Evolutionary conservation across 2,113 vertebrate species (phyloP), one percentile per base, ranked within the genome.

Genomic region (Alaudala cheleensis): DNA sequence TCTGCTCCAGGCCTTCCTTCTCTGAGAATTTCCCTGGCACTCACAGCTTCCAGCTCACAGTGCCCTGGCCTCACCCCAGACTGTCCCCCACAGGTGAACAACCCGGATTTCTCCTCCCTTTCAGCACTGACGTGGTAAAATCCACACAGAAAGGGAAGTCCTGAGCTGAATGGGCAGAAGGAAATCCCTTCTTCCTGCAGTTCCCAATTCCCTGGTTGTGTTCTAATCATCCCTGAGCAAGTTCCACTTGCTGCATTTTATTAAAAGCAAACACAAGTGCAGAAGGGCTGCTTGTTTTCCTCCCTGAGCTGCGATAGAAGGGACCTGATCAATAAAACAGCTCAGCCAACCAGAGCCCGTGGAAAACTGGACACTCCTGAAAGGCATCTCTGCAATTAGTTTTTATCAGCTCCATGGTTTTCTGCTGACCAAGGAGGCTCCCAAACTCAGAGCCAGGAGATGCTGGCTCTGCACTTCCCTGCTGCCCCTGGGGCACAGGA

Each of bases 201-300:
- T 34, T 88, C 81, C 61, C 49, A 11, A 24, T 69, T 65, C 21
- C 61, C 90, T 86, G 65, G 40, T 15, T 60, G 5, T 24, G 61
- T 72, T 81, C 88, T 81, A 77, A 95, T 94, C 89, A 76, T 11
- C 26, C 22, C 54, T 10, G 23, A 12, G 61, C 77, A 49, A 81
- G 66, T 33, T 51, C 74, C 0, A 5, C 91, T 58, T 28, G 76
- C 64, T 65, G 83, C 45, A 6, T 78, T 85, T 93, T 79, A 96
- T 95, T 87, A 93, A 96, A 91, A 54, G 86, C 70, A 96, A 95
- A 95, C 73, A 87, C 69, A 21, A 83, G 34, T 10, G 57, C 67
- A 80, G 77, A 64, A 90, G 54, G 69, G 80, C 64, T 73, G 74
- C 42, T 61, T 81, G 78, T 39, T 92, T 93, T 86, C 81, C 67